A percentile compares a stretch with the other conserved stretches of the same genome.
phyloP scores from a whole-genome alignment of 2,888 invertebrate genomes.

The Pristionchus japonicus region DNA sequence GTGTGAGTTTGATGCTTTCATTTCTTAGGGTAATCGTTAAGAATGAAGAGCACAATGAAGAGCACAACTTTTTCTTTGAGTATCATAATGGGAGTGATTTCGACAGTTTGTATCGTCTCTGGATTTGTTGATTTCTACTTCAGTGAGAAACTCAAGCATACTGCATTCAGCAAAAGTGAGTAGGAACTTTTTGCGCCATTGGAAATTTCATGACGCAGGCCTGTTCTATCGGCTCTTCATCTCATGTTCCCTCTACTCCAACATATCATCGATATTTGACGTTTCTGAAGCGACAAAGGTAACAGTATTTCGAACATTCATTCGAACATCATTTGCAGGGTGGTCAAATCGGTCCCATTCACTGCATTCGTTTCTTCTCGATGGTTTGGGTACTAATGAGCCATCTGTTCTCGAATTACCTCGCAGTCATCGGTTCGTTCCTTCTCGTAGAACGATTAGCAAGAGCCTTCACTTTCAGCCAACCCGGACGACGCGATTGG shows the following conservation, averaged over 20 bases:
- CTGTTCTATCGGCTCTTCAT: constrained; percentile 12
- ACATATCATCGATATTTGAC: constrained; percentile 10
- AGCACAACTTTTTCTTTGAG: background rate
- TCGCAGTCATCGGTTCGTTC: background rate
- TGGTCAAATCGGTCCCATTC: constrained; percentile 46
- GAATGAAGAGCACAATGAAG: too few relatives aligned
- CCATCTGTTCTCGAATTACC: background rate
- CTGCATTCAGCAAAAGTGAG: background rate
- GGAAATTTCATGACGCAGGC: too few relatives aligned
- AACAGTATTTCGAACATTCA: background rate
- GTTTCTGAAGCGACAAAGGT: background rate
- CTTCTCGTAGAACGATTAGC: background rate
- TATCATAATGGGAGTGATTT: background rate
- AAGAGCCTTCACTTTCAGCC: too few relatives aligned
- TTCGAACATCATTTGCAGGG: too few relatives aligned
- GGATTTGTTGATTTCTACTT: background rate
- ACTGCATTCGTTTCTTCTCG: constrained; percentile 43
- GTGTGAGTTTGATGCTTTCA: background rate
- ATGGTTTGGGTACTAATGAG: constrained; percentile 35
- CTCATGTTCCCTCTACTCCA: constrained; percentile 9
- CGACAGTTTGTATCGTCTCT: background rate
- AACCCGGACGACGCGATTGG: constrained; percentile 50
- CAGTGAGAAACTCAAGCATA: background rate
- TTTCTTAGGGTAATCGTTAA: too few relatives aligned
- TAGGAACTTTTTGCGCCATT: background rate